Base-by-base conservation (phyloP, 2,113 vertebrate species). In the Pao palembangensis region DNA sequence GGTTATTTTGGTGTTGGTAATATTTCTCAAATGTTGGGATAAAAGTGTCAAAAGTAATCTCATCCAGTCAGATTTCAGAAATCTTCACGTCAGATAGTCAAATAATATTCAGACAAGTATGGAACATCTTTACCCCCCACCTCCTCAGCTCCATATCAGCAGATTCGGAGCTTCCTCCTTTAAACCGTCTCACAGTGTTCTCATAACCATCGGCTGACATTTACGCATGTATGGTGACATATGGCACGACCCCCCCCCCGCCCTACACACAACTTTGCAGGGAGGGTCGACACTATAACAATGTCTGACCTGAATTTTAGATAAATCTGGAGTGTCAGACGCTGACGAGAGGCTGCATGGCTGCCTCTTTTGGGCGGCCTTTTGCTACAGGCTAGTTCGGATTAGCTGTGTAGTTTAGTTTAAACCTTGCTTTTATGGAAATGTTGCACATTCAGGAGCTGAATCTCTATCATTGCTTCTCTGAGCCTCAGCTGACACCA, bases 301-400 rank as follows among this genome's bases (percentile, higher is more conserved):
- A 87, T 77, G 76, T 85, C 57, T 88, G 86, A 88, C 80, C 83
- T 88, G 76, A 72, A 77, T 88, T 76, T 81, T 6, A 69, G 46
- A 75, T 74, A 69, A 78, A 76, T 78, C 74, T 67, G 51, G 20
- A 59, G 65, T 68, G 61, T 53, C 73, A 66, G 72, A 67, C 51
- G 53, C 23, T 67, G 58, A 67, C 71, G 31, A 55, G 55, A 58
- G 16, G 23, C 17, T 19, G 20, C 25, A 18, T 44, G 8, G 28
- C 48, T 18, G 41, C 59, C 20, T 42, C 8, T 15, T 44, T 23
- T 51, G 31, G 11, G 58, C 25, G 25, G 25, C 25, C 25, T 28
- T 28, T 28, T 6, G 25, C 25, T 7, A 28, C 4, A 28, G 25
- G 25, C 25, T 28, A 7, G 25, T 28, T 7, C 11, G 11, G 34